These are phyloP conservation scores for Homarus gammarus DNA, from an alignment of 2,888 invertebrate genomes.

Conservation along the genomic window DNA sequence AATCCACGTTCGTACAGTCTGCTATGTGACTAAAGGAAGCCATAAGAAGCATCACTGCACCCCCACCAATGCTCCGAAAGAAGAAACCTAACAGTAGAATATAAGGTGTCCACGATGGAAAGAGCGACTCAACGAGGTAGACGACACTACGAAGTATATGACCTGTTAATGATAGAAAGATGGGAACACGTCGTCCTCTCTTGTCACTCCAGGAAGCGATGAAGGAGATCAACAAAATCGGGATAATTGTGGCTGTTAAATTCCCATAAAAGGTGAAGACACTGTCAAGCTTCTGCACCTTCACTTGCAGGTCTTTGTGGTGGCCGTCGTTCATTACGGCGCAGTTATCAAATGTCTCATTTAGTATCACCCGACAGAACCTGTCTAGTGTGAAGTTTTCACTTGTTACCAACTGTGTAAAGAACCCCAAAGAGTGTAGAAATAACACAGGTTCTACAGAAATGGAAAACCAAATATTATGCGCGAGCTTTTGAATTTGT, in stretches of 20 bases:
- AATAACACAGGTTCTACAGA: constrained; percentile 14
- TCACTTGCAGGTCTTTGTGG: constrained; percentile 7
- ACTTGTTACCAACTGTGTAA: neutral
- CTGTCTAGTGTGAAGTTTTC: constrained; percentile 22
- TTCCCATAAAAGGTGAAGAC: constrained; percentile 22
- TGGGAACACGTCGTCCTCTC: neutral
- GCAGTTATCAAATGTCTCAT: neutral
- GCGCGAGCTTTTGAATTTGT: neutral
- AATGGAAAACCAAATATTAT: no score
- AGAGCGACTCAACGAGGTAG: constrained; percentile 11
- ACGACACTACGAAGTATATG: neutral
- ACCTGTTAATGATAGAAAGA: neutral
- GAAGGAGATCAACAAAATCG: neutral
- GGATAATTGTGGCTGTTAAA: neutral
- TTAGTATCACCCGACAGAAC: neutral
- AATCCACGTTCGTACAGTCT: neutral
- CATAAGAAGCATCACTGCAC: neutral
- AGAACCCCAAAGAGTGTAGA: neutral
- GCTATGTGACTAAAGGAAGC: constrained; percentile 15
- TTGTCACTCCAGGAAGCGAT: constrained; percentile 29
- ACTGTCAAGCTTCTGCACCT: constrained; percentile 17
- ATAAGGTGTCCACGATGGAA: neutral
- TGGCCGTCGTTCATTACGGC: constrained; percentile 9
- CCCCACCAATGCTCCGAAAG: neutral
- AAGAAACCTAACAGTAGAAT: neutral